phyloP scores from a whole-genome alignment of 2,888 invertebrate species.

The Dugesia japonica region DNA sequence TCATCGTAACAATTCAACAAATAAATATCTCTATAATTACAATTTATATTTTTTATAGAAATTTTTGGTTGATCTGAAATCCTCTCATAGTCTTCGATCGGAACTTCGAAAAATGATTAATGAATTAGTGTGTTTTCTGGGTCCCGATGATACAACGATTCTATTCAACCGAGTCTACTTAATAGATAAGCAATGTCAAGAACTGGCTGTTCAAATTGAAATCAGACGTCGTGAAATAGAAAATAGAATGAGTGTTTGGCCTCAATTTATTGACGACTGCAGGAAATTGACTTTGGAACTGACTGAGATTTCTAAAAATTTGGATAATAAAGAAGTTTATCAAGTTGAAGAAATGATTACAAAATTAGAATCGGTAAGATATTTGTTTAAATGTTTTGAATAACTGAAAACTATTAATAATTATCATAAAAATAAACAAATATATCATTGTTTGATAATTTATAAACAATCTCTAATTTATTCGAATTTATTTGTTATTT shows the following conservation, averaged over 20 bases:
- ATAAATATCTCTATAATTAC: too few relatives aligned
- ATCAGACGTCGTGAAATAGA: neutral
- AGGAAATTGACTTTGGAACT: neutral
- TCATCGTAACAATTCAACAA: too few relatives aligned
- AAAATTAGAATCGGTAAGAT: neutral
- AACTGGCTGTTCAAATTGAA: neutral
- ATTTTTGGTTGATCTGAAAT: conserved; percentile 1
- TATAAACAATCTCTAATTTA: too few relatives aligned
- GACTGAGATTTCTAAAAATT: neutral
- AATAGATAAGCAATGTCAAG: neutral
- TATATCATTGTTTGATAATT: too few relatives aligned
- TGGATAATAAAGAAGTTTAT: neutral
- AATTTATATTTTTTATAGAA: neutral
- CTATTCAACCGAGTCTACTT: neutral
- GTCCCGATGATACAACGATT: neutral
- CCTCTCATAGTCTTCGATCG: neutral
- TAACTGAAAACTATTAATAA: too few relatives aligned
- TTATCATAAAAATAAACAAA: too few relatives aligned
- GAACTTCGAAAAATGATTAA: neutral
- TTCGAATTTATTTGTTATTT: too few relatives aligned
- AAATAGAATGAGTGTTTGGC: conserved; percentile 2
- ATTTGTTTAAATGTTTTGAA: too few relatives aligned
- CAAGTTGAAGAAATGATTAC: neutral
- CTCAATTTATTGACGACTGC: neutral
- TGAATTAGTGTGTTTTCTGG: neutral